A percentile compares a stretch with the other conserved stretches of the same genome.
These are phyloP conservation scores for Platypus cylindrus DNA, from an alignment of 2,888 invertebrate genomes.

Conservation along the genomic window DNA sequence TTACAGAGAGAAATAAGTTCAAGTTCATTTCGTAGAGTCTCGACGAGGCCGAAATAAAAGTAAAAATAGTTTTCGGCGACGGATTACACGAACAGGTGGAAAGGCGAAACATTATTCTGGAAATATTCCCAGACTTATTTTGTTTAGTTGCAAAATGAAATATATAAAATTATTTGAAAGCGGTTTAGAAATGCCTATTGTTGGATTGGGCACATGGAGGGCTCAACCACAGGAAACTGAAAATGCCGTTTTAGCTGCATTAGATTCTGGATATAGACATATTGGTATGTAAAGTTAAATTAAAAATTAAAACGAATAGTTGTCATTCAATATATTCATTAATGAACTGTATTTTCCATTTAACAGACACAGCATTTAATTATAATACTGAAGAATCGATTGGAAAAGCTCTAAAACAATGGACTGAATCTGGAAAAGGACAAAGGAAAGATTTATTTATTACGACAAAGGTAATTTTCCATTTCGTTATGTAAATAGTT, in stretches of 20 bases:
- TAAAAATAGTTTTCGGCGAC: no score
- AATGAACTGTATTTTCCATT: no score
- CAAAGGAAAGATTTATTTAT: conserved; percentile 61
- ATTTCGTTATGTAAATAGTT: no score
- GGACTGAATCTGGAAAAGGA: conserved; percentile 50
- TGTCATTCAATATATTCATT: not conserved
- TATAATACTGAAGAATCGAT: conserved; percentile 68
- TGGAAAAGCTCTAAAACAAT: conserved; percentile 52
- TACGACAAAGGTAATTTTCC: conserved; percentile 68
- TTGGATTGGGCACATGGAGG: conserved; percentile 65
- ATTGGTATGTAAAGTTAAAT: conserved; percentile 31
- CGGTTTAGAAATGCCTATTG: conserved; percentile 45
- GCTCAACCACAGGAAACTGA: conserved; percentile 52
- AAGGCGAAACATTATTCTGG: no score
- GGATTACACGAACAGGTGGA: no score
- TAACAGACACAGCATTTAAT: conserved; percentile 63
- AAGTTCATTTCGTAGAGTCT: conserved; percentile 5
- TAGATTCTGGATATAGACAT: conserved; percentile 60
- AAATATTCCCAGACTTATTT: not conserved
- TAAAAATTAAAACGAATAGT: not conserved
- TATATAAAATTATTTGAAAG: conserved; percentile 9
- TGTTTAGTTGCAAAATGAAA: conserved; percentile 9
- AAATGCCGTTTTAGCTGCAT: conserved; percentile 47
- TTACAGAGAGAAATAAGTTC: conserved; percentile 8
- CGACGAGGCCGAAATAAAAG: conserved; percentile 3